Evolutionary conservation across 2,113 vertebrate species (phyloP).

Genomic region (Zingel zingel): DNA sequence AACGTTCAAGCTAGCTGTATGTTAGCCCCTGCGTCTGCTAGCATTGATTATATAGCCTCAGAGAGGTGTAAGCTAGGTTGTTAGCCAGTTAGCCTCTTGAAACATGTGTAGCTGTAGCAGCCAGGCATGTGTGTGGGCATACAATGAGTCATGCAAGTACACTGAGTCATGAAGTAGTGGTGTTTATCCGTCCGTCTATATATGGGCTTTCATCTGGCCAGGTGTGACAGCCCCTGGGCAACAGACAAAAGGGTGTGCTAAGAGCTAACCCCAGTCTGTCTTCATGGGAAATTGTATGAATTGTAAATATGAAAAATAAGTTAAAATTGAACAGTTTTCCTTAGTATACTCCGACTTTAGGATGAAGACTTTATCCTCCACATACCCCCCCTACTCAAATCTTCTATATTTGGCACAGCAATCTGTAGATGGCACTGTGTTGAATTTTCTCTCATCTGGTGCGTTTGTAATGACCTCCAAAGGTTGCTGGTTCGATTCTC

Average conservation of each 20-base stretch:
- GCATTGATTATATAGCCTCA: conserved; percentile 49
- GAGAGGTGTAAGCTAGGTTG: conserved; percentile 61
- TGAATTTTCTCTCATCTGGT: background rate
- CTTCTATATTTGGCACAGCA: background rate
- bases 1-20: conserved; percentile 57
- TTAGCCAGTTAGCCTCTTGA: conserved; percentile 63
- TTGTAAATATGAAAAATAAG: background rate
- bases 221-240: conserved; percentile 32
- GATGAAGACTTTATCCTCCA: background rate
- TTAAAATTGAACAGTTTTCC: background rate
- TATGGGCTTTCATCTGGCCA: conserved; percentile 52
- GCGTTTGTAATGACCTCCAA: background rate
- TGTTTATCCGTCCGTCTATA: background rate
- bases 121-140: conserved; percentile 34
- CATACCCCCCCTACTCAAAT: background rate
- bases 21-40: conserved; percentile 75
- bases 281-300: background rate
- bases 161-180: background rate
- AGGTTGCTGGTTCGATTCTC: background rate
- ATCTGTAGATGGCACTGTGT: background rate
- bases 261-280: background rate
- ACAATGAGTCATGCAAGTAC: conserved; percentile 2
- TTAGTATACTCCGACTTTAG: background rate
- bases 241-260: conserved; percentile 47
- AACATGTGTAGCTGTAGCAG: conserved; percentile 17